Percentiles rank a stretch among this genome's conserved stretches.
phyloP scores from a whole-genome alignment of 2,888 invertebrate species.

The Dryococelus australis region DNA sequence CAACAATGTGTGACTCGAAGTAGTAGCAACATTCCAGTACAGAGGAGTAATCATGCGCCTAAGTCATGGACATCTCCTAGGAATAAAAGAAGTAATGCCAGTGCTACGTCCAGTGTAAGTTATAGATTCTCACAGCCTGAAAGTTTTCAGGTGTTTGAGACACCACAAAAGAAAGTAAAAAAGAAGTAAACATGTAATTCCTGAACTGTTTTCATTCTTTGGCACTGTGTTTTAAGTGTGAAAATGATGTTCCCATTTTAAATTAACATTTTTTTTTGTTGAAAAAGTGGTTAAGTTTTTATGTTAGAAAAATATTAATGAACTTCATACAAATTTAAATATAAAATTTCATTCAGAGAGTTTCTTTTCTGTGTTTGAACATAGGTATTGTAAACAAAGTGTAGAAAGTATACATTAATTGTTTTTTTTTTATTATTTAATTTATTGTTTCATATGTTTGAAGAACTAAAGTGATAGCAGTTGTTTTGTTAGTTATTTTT shows the following conservation, averaged over 20 bases:
- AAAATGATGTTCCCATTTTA: not conserved
- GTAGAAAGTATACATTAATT: not conserved
- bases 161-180: conserved; percentile 11
- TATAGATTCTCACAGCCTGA: not conserved
- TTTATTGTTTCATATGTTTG: not conserved
- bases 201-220: not conserved
- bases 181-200: not conserved
- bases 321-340: not conserved
- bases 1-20: not conserved
- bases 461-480: too few relatives aligned
- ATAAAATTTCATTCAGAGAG: not conserved
- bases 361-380: not conserved
- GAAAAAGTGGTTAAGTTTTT: not conserved
- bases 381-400: not conserved
- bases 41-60: not conserved
- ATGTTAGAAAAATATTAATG: not conserved
- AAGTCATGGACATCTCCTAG: not conserved
- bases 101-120: not conserved
- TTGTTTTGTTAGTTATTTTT: too few relatives aligned
- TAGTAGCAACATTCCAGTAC: not conserved
- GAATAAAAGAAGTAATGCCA: not conserved
- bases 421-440: not conserved
- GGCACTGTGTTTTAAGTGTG: not conserved
- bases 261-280: not conserved
- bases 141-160: not conserved